Percentiles rank a stretch among this genome's conserved stretches.
phyloP scores from a whole-genome alignment of 2,888 invertebrate genomes.

The Troglohyphantes excavatus region DNA sequence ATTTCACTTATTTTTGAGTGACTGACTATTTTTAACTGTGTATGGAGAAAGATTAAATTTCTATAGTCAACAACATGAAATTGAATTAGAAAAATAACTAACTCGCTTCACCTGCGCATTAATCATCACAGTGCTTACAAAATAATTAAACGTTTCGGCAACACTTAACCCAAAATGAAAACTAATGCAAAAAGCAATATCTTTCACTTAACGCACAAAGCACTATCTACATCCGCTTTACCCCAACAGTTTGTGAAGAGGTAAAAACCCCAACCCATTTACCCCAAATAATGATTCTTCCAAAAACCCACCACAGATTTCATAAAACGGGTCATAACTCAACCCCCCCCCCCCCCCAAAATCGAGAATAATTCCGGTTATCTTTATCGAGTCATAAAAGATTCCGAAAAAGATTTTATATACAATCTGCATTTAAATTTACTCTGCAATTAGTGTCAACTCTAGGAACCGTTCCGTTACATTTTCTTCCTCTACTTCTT shows the following conservation, averaged over 20 bases:
- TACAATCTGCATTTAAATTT: conserved; percentile 74
- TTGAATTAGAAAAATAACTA: no score
- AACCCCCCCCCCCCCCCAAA: conserved; percentile 34
- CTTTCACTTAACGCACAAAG: not conserved
- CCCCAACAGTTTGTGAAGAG: not conserved
- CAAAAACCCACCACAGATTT: conserved; percentile 41
- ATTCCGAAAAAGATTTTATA: conserved; percentile 35
- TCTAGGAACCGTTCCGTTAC: conserved; percentile 56
- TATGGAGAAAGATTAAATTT: no score
- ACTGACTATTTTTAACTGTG: no score
- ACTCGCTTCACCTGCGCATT: not conserved
- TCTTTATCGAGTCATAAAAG: conserved; percentile 68
- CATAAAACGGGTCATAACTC: conserved; percentile 63
- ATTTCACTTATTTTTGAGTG: no score
- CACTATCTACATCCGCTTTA: not conserved
- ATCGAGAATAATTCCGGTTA: conserved; percentile 64
- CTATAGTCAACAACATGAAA: no score
- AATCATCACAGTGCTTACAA: not conserved
- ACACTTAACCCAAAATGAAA: conserved; percentile 9
- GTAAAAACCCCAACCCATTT: not conserved
- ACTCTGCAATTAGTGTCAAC: conserved; percentile 71
- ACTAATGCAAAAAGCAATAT: not conserved
- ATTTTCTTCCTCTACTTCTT: conserved; percentile 31
- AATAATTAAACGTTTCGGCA: not conserved
- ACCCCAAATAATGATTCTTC: conserved; percentile 35